A percentile compares a stretch with the other conserved stretches of the same genome.
phyloP scores from a whole-genome alignment of 1,140 invertebrate genomes.

The Trichogramma pretiosum region DNA sequence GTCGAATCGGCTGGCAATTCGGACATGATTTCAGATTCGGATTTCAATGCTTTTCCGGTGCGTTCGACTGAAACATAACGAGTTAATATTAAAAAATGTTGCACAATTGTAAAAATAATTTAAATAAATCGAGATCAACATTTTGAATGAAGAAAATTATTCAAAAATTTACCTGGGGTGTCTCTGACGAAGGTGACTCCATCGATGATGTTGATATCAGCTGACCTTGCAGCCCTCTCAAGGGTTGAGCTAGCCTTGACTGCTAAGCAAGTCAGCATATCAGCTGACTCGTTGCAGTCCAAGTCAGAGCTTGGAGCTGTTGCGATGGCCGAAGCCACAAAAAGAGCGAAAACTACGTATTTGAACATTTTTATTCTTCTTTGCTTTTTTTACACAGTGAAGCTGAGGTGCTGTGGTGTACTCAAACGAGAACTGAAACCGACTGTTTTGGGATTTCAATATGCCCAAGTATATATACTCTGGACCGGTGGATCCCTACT shows the following conservation, averaged over 20 bases:
- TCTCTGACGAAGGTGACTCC: neutral
- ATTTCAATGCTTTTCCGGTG: neutral
- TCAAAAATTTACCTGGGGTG: neutral
- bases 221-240: neutral
- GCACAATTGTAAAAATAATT: neutral
- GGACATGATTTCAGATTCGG: neutral
- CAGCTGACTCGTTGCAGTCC: neutral
- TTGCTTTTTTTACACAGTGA: neutral
- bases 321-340: neutral
- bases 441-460: too few relatives aligned
- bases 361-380: neutral
- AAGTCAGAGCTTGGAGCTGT: neutral
- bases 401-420: too few relatives aligned
- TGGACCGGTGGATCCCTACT: too few relatives aligned
- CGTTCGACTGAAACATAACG: neutral
- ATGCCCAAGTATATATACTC: too few relatives aligned
- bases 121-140: neutral
- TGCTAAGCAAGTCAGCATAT: neutral
- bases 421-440: too few relatives aligned
- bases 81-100: too few relatives aligned
- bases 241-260: neutral
- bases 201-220: neutral
- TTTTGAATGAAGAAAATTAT: neutral
- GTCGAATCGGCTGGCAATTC: neutral
- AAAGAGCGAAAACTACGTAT: neutral